Base-by-base conservation (phyloP, 2,113 vertebrate species). In the Nothoprocta perdicaria region DNA sequence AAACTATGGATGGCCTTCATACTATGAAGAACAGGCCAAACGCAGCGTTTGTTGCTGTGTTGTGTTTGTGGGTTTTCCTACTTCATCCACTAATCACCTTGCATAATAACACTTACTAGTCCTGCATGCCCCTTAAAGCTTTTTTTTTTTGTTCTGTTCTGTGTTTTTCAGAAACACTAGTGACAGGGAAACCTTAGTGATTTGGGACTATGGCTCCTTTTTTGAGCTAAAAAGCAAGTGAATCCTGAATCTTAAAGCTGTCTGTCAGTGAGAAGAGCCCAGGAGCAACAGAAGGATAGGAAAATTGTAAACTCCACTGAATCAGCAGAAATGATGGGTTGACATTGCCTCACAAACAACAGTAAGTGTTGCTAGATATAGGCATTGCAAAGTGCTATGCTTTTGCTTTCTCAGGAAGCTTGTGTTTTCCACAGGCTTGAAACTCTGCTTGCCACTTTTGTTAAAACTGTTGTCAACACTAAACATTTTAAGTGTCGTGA, bases 101-200 rank as follows among this genome's bases (percentile, higher is more conserved):
- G 3, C 2, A 2, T 60, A 80, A 55, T 74, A 92, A 71, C 29
- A n/a, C 40, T 61, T 21, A 63, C 19, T 45, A 19, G 38, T 88
- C 10, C 40, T 84, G 5, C 43, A 68, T 35, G 50, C 12, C 87
- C 63, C 50, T 87, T 87, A 73, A 79, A 89, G 41, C 8, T 35
- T 84, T 80, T 78, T 33, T 83, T 76, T 79, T 86, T n/a, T 74
- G 86, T 75, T 83, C 40, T 76, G 78, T 66, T 60, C 15, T 79
- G 0, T 84, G 7, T 89, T 84, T 92, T 86, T 84, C 69, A 92
- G 31, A 26, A 88, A 5, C 1, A 2, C 35, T 66, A 77, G 60
- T 61, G 71, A 74, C 82, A 88, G 84, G 77, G 76, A 91, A 80
- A 91, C 82, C 43, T 83, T 67, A 65, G 80, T 92, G 74, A 68